These are phyloP conservation scores for Hexactinellida sp. DNA, from an alignment of 37 sponge, comb jelly and placozoan species.

Conservation along the genomic window DNA sequence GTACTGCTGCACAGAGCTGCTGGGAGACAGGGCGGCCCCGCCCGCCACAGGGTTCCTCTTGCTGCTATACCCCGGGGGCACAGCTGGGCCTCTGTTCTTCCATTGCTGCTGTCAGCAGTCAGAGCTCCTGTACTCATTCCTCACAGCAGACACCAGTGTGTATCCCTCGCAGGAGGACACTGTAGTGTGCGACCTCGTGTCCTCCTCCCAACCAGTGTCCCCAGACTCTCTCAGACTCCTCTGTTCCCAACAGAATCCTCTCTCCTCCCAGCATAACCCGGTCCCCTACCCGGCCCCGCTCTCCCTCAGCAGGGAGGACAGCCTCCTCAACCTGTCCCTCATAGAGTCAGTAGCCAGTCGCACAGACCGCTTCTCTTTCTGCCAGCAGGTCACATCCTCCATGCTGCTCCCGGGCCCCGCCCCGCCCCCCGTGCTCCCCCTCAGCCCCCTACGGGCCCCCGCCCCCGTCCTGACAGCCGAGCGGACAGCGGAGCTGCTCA, in stretches of 20 bases:
- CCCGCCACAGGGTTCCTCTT: background rate
- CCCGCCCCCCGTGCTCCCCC: background rate
- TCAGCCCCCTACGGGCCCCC: background rate
- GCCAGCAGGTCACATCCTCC: slow-evolving; percentile 4
- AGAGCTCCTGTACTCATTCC: background rate
- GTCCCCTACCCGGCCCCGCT: background rate
- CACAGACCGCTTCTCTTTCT: background rate
- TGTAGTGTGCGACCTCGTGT: background rate
- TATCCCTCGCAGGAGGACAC: background rate
- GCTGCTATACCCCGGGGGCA: background rate
- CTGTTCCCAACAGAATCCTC: background rate
- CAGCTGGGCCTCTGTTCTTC: background rate
- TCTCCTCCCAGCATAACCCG: background rate
- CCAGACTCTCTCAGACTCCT: background rate
- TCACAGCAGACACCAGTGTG: background rate
- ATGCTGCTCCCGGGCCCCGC: background rate
- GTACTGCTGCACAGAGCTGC: slow-evolving; percentile 21
- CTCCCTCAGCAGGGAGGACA: background rate
- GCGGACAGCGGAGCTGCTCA: background rate
- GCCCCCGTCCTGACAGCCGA: background rate
- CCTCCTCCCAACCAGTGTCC: background rate
- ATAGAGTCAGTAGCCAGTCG: background rate
- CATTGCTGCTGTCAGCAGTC: background rate
- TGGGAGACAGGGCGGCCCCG: slow-evolving; percentile 17
- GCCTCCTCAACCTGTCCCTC: background rate